Conservation (phyloP, 2,888 invertebrate species). For the Iselma pallidipennis region DNA sequence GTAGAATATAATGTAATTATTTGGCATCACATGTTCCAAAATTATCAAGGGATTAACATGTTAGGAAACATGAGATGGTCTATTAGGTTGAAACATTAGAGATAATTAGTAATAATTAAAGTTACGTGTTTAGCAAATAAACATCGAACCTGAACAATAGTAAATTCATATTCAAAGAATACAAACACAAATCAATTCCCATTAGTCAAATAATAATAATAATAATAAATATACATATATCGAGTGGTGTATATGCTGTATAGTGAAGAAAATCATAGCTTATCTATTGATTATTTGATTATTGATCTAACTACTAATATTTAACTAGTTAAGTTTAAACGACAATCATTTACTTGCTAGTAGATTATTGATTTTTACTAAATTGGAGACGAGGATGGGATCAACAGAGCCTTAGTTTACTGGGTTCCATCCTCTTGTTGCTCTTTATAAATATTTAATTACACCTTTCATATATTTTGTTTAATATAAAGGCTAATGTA, state of each 20-base stretch:
- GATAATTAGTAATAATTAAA: slow-evolving; percentile 35
- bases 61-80: slow-evolving; percentile 27
- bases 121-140: slow-evolving; percentile 33
- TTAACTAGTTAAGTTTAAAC: not conserved
- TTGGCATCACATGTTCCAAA: slow-evolving; percentile 27
- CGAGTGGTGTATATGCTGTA: not conserved
- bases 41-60: slow-evolving; percentile 27
- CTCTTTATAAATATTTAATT: slow-evolving; percentile 26
- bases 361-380: slow-evolving; percentile 18
- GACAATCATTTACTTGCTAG: slow-evolving; percentile 14
- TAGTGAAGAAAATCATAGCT: slow-evolving; percentile 21
- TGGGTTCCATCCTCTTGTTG: slow-evolving; percentile 12
- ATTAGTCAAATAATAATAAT: slow-evolving; percentile 18
- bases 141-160: slow-evolving; percentile 32
- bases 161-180: slow-evolving; percentile 32
- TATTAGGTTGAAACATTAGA: slow-evolving; percentile 30
- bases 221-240: slow-evolving; percentile 5
- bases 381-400: not conserved
- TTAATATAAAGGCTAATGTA: slow-evolving; percentile 27
- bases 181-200: slow-evolving; percentile 16
- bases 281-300: slow-evolving; percentile 23
- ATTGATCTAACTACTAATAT: slow-evolving; percentile 2
- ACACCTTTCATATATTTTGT: slow-evolving; percentile 24
- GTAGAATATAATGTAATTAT: slow-evolving; percentile 24
- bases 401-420: slow-evolving; percentile 9